Conservation (phyloP, 1,140 invertebrate species). For the Bombus difficillimus region DNA sequence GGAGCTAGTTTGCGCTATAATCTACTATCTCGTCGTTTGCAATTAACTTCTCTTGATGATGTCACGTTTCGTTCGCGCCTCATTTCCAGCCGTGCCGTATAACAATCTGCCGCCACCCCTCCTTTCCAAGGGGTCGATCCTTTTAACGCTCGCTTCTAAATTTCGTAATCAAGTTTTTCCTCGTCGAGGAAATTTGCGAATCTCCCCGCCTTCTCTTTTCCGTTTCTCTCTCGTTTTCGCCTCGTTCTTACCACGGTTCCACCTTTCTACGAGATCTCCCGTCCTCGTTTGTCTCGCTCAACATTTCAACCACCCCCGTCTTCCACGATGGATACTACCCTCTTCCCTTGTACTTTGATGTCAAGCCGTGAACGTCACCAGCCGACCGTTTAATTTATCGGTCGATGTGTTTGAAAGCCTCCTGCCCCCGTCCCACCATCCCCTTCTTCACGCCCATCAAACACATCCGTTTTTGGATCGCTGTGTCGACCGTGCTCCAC, state of each 20-base stretch:
- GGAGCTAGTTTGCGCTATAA: slow-evolving; percentile 74
- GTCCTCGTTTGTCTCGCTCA: slow-evolving; percentile 4
- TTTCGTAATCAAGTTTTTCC: slow-evolving; percentile 81
- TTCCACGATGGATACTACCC: slow-evolving; percentile 34
- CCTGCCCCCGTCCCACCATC: neutral
- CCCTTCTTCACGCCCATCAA: slow-evolving; percentile 49
- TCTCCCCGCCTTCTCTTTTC: slow-evolving; percentile 30
- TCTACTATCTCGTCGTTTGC: slow-evolving; percentile 77
- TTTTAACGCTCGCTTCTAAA: slow-evolving; percentile 76
- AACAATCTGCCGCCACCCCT: slow-evolving; percentile 64
- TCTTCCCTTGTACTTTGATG: slow-evolving; percentile 70
- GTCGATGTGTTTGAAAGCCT: slow-evolving; percentile 72
- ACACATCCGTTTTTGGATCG: slow-evolving; percentile 53
- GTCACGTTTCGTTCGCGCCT: slow-evolving; percentile 73
- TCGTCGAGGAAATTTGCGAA: slow-evolving; percentile 71
- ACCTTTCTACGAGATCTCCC: neutral
- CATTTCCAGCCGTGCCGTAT: slow-evolving; percentile 71
- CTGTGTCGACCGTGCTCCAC: slow-evolving; percentile 19
- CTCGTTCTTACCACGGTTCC: neutral
- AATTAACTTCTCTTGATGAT: slow-evolving; percentile 78
- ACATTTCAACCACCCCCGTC: neutral
- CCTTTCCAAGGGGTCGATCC: slow-evolving; percentile 58
- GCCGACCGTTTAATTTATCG: slow-evolving; percentile 74
- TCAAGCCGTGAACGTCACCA: slow-evolving; percentile 72
- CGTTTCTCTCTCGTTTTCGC: neutral